Evolutionary conservation across 2,113 vertebrate species (phyloP).

Genomic region (Trachemys scripta): DNA sequence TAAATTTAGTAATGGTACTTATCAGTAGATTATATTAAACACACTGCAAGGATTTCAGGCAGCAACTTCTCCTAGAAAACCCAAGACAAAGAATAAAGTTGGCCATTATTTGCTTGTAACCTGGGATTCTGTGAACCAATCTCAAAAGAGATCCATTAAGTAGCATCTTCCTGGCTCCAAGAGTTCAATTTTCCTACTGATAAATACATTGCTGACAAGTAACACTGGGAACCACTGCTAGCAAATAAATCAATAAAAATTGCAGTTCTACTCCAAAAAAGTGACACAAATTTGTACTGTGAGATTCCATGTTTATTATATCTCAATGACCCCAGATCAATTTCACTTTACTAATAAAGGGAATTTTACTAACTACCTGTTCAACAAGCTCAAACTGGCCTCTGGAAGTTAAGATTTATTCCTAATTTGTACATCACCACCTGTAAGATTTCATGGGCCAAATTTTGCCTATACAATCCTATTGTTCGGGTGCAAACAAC

Average conservation of each 20-base stretch:
- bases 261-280: background rate
- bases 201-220: background rate
- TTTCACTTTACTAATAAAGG: background rate
- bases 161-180: background rate
- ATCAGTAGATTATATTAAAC: background rate
- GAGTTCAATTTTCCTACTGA: background rate
- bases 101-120: background rate
- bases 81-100: background rate
- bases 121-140: background rate
- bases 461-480: background rate
- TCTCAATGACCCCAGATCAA: background rate
- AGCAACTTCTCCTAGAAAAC: background rate
- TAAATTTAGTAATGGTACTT: background rate
- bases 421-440: background rate
- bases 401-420: background rate
- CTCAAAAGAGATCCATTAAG: background rate
- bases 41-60: background rate
- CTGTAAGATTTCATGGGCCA: background rate
- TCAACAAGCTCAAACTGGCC: background rate
- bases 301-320: background rate
- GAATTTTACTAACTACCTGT: background rate
- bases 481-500: background rate
- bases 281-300: background rate
- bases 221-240: background rate
- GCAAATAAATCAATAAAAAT: background rate